Evolutionary conservation across 2,113 vertebrate genomes (phyloP).

Genomic region (Notarius quadriscutis): DNA sequence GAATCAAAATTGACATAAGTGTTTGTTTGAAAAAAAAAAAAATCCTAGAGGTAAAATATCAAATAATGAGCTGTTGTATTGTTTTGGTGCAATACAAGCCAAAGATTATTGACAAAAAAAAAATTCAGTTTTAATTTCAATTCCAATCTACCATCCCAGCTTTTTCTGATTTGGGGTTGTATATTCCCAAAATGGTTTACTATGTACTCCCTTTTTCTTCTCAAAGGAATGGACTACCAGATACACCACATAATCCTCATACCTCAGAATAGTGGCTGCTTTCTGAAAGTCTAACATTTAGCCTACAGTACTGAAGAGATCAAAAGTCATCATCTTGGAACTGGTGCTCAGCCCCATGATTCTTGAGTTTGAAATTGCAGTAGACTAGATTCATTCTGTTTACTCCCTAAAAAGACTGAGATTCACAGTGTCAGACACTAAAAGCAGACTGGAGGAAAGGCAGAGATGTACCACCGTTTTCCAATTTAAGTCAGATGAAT

Average conservation of each 20-base stretch:
- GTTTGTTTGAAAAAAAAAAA: no score
- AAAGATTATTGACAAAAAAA: no score
- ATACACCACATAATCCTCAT: not conserved
- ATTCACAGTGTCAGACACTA: conserved; percentile 18
- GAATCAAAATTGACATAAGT: no score
- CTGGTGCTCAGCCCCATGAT: not conserved
- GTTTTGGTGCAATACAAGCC: no score
- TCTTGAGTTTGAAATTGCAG: conserved; percentile 7
- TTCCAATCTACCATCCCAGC: no score
- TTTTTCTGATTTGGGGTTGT: no score
- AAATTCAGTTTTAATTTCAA: no score
- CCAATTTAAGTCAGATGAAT: conserved; percentile 47
- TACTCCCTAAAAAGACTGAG: not conserved
- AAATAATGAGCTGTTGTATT: no score
- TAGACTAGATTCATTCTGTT: not conserved
- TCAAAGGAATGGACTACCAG: not conserved
- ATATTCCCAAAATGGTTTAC: not conserved
- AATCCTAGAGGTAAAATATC: no score
- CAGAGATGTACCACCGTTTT: conserved; percentile 5
- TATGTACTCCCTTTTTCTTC: conserved; percentile 3
- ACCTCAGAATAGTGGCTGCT: not conserved
- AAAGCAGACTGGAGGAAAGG: conserved; percentile 21
- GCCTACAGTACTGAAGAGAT: not conserved
- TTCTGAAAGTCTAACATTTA: not conserved
- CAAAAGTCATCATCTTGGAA: not conserved